Evolutionary conservation across 2,113 vertebrate genomes (phyloP).

Genomic region (Pogona vitticeps): DNA sequence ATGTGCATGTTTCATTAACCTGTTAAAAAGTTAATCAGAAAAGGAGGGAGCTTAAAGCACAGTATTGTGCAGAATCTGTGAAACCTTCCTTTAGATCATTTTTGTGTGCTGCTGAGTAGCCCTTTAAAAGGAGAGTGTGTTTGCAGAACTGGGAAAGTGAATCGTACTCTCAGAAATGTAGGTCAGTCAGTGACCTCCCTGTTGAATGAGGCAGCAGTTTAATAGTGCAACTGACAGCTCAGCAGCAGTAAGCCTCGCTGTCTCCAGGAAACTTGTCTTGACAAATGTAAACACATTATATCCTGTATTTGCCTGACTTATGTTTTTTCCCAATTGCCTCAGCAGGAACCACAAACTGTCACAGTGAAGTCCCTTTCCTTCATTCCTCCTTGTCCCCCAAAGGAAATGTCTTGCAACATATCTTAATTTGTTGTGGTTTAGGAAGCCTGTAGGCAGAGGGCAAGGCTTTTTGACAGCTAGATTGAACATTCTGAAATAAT

Average conservation of each 20-base stretch:
- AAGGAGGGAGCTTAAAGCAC: slow-evolving; percentile 18
- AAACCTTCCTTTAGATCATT: slow-evolving; percentile 35
- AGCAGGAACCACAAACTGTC: slow-evolving; percentile 70
- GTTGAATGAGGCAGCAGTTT: slow-evolving; percentile 91
- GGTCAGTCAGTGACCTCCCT: slow-evolving; percentile 80
- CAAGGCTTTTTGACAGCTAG: slow-evolving; percentile 39
- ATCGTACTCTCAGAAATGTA: slow-evolving; percentile 78
- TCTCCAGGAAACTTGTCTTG: slow-evolving; percentile 84
- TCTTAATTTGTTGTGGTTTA: slow-evolving; percentile 58
- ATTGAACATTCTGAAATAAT: slow-evolving; percentile 50
- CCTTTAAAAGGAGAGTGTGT: slow-evolving; percentile 59
- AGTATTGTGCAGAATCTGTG: slow-evolving; percentile 25
- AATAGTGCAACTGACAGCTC: slow-evolving; percentile 70
- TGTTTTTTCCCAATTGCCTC: slow-evolving; percentile 59
- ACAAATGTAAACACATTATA: slow-evolving; percentile 72
- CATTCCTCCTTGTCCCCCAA: slow-evolving; percentile 60
- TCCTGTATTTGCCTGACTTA: slow-evolving; percentile 68
- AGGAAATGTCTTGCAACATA: slow-evolving; percentile 64
- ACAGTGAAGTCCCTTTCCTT: slow-evolving; percentile 61
- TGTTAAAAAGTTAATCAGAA: slow-evolving; percentile 6
- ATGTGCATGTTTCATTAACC: not conserved
- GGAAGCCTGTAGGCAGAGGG: slow-evolving; percentile 36
- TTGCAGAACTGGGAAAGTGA: slow-evolving; percentile 71
- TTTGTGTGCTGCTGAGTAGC: slow-evolving; percentile 36
- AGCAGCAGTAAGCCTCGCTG: slow-evolving; percentile 66